These are phyloP conservation scores for Lipophrys pholis DNA, from an alignment of 2,113 vertebrate species.

Conservation along the genomic window DNA sequence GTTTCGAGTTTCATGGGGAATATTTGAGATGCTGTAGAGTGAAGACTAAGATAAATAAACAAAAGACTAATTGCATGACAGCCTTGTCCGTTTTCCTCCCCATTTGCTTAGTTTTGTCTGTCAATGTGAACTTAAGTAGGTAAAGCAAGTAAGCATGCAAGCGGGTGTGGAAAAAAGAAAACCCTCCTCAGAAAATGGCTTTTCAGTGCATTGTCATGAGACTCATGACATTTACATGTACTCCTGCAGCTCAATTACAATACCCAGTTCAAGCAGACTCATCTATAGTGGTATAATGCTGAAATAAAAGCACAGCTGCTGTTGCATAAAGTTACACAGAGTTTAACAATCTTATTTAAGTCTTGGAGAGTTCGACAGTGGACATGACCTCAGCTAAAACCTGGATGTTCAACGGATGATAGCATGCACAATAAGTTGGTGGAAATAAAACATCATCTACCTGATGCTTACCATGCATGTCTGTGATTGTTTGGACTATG, in stretches of 20 bases:
- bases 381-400: slow-evolving; percentile 35
- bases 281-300: slow-evolving; percentile 4
- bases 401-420: slow-evolving; percentile 34
- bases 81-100: slow-evolving; percentile 20
- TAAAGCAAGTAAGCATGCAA: slow-evolving; percentile 20
- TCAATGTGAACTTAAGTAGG: slow-evolving; percentile 2
- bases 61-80: slow-evolving; percentile 30
- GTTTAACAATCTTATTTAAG: slow-evolving; percentile 13
- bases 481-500: slow-evolving; percentile 48
- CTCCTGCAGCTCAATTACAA: background rate
- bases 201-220: background rate
- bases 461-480: slow-evolving; percentile 48
- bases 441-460: slow-evolving; percentile 30
- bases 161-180: background rate
- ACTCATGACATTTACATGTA: background rate
- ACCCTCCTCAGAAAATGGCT: slow-evolving; percentile 3
- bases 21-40: slow-evolving; percentile 23
- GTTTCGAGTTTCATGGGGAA: slow-evolving; percentile 34
- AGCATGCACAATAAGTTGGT: slow-evolving; percentile 31
- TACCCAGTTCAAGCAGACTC: background rate
- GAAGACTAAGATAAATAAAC: slow-evolving; percentile 50
- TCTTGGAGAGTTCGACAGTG: slow-evolving; percentile 36
- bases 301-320: slow-evolving; percentile 23
- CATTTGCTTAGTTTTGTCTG: slow-evolving; percentile 24
- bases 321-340: slow-evolving; percentile 13